phyloP scores from a whole-genome alignment of 2,888 invertebrate species.

The Anorthoa munda region DNA sequence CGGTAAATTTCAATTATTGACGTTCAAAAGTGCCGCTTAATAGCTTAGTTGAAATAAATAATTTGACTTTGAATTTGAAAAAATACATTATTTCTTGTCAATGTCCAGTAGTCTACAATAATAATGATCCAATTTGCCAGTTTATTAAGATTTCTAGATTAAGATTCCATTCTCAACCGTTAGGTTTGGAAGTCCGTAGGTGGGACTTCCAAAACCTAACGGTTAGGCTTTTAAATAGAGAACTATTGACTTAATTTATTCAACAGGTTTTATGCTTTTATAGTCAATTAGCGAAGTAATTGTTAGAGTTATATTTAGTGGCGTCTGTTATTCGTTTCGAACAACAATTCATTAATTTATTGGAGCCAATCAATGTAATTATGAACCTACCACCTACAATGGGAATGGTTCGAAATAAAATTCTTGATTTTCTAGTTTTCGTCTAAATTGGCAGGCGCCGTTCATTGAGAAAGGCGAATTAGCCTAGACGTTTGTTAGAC shows the following conservation, averaged over 20 bases:
- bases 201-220: constrained; percentile 46
- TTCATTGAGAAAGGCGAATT: constrained; percentile 8
- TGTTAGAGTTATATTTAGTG: constrained; percentile 59
- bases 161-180: background rate
- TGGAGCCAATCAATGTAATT: constrained; percentile 58
- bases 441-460: constrained; percentile 52
- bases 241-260: constrained; percentile 64
- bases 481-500: constrained; percentile 20
- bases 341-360: constrained; percentile 63
- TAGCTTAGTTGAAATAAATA: too few species aligned
- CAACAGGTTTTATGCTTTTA: constrained; percentile 61
- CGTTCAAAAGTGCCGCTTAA: too few species aligned
- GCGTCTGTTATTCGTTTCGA: constrained; percentile 47
- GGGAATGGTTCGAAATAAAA: constrained; percentile 7
- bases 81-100: too few species aligned
- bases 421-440: constrained; percentile 32
- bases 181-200: too few species aligned
- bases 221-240: constrained; percentile 24
- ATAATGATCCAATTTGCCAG: background rate
- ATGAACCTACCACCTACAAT: constrained; percentile 46
- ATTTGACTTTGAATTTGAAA: too few species aligned
- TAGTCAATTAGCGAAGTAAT: constrained; percentile 67
- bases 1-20: too few species aligned
- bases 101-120: too few species aligned
- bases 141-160: background rate